Evolutionary conservation across 2,797 vertebrate genomes (phyloP).

Genomic region (Varecia variegata): DNA sequence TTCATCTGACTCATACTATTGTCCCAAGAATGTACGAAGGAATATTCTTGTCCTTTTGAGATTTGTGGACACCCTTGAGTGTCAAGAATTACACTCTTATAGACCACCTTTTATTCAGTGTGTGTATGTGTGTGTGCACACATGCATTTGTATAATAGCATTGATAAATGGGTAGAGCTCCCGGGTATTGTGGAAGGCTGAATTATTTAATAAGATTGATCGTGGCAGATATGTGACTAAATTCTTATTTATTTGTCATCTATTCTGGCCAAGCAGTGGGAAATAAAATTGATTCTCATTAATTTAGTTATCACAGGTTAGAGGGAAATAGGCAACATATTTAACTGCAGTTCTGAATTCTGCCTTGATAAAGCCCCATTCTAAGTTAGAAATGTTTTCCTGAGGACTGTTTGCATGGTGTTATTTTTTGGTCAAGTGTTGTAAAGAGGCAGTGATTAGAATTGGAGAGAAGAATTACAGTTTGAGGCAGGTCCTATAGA

Average conservation of each 20-base stretch:
- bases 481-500: neutral
- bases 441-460: neutral
- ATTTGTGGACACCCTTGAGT: neutral
- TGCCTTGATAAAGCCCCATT: neutral
- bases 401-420: neutral
- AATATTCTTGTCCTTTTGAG: neutral
- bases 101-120: neutral
- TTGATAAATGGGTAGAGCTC: neutral
- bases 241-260: slow-evolving; percentile 3
- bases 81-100: neutral
- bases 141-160: neutral
- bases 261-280: slow-evolving; percentile 18
- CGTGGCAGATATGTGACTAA: neutral
- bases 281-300: slow-evolving; percentile 41
- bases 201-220: slow-evolving; percentile 25
- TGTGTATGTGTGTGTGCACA: neutral
- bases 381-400: neutral
- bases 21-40: neutral
- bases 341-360: neutral
- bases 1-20: neutral
- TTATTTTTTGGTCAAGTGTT: neutral
- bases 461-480: neutral
- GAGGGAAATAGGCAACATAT: neutral
- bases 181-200: neutral
- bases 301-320: slow-evolving; percentile 12